A percentile compares a stretch with the other conserved stretches of the same genome.
Conservation (phyloP, 2,113 vertebrate species). For the Micromys minutus region DNA sequence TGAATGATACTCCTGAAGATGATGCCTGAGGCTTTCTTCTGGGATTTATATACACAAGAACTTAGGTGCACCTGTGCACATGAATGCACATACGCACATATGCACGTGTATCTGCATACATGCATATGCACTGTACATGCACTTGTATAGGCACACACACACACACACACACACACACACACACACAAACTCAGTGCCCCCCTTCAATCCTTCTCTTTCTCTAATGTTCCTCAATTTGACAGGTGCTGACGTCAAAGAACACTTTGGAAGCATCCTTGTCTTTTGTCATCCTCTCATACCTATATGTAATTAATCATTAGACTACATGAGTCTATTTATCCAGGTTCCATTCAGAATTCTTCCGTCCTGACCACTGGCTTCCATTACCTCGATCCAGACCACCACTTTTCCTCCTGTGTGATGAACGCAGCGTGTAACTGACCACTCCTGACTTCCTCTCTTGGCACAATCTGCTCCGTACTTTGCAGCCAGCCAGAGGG, state of each 20-base stretch:
- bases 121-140: accelerated
- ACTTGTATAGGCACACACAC: not conserved
- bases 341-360: not conserved
- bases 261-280: not conserved
- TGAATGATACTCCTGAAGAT: not conserved
- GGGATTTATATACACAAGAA: not conserved
- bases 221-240: not conserved
- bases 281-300: not conserved
- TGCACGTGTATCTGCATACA: not conserved
- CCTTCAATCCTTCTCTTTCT: not conserved
- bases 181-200: no score
- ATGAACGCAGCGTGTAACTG: not conserved
- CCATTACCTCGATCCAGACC: not conserved
- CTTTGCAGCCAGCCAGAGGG: not conserved
- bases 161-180: no score
- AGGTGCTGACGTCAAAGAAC: not conserved
- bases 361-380: not conserved
- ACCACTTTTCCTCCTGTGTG: not conserved
- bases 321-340: not conserved
- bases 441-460: not conserved
- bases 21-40: not conserved
- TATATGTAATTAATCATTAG: not conserved
- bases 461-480: not conserved
- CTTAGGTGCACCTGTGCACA: no score
- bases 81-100: not conserved